Conservation (phyloP, 2,888 invertebrate species). For the Drosophila mayaguana region DNA sequence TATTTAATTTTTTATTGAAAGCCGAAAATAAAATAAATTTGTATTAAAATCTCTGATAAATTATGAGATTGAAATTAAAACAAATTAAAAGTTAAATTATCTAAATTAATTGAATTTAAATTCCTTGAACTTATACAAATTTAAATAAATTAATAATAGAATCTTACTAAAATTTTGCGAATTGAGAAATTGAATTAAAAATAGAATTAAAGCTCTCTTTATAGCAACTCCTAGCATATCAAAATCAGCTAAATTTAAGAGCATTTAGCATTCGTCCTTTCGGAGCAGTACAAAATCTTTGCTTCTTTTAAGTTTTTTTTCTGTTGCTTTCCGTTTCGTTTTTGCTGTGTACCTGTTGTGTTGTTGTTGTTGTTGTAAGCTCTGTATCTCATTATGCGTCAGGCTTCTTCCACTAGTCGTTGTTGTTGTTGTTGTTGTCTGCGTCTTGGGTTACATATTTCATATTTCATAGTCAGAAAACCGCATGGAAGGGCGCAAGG, state of each 20-base stretch:
- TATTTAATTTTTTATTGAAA: no score
- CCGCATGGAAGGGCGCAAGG: constrained; percentile 1
- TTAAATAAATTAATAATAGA: not conserved
- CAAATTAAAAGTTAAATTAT: no score
- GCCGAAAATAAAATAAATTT: no score
- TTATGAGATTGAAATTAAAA: no score
- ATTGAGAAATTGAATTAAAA: no score
- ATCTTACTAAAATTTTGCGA: no score
- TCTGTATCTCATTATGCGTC: constrained; percentile 74
- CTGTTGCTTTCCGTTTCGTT: constrained; percentile 58
- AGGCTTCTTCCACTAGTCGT: constrained; percentile 36
- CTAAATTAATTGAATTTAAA: no score
- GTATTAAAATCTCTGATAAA: no score
- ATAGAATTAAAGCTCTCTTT: no score
- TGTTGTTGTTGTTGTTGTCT: constrained; percentile 37
- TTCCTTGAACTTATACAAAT: no score
- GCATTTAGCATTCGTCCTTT: constrained; percentile 13
- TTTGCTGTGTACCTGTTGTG: constrained; percentile 25
- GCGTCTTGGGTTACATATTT: constrained; percentile 78
- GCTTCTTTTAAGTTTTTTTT: constrained; percentile 24
- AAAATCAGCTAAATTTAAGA: not conserved
- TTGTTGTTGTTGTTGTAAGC: constrained; percentile 31
- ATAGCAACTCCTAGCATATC: not conserved
- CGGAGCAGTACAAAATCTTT: constrained; percentile 5
- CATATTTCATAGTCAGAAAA: constrained; percentile 66